Evolutionary conservation across 2,888 invertebrate genomes (phyloP).

Genomic region (Nasonovia ribisnigri): DNA sequence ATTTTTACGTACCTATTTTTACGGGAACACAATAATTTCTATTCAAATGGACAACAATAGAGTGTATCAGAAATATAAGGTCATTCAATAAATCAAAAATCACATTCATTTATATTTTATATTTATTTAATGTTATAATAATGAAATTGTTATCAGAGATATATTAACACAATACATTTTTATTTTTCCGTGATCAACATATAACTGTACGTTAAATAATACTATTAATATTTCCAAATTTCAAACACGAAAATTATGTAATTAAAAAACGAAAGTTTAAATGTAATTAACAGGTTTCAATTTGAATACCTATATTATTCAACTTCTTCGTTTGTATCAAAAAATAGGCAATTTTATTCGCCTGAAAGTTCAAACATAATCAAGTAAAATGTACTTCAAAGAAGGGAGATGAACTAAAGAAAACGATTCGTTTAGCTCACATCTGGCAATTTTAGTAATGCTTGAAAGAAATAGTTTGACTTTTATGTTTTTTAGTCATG

Average conservation of each 20-base stretch:
- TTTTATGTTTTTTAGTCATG: conserved; percentile 43
- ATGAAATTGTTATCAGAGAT: not conserved
- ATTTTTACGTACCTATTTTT: not conserved
- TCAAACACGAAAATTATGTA: not conserved
- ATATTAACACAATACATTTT: not conserved
- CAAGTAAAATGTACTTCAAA: conserved; percentile 39
- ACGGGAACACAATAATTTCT: not conserved
- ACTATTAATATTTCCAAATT: not conserved
- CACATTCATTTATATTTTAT: not conserved
- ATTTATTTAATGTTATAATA: not conserved
- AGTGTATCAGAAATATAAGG: not conserved
- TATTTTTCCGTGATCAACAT: not conserved
- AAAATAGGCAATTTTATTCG: conserved; percentile 22
- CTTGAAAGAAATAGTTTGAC: conserved; percentile 25
- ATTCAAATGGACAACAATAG: not conserved
- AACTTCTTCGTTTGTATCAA: not conserved
- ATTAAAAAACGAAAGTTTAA: not conserved
- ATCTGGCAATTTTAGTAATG: conserved; percentile 40
- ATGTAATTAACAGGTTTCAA: not conserved
- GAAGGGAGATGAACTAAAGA: not conserved
- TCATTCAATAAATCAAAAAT: not conserved
- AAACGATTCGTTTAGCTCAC: conserved; percentile 36
- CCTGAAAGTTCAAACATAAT: conserved; percentile 27
- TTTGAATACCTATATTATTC: not conserved
- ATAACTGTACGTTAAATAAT: not conserved